These are phyloP conservation scores for Odontamblyopus lacepedii DNA, from an alignment of 2,797 vertebrate species.

Conservation along the genomic window DNA sequence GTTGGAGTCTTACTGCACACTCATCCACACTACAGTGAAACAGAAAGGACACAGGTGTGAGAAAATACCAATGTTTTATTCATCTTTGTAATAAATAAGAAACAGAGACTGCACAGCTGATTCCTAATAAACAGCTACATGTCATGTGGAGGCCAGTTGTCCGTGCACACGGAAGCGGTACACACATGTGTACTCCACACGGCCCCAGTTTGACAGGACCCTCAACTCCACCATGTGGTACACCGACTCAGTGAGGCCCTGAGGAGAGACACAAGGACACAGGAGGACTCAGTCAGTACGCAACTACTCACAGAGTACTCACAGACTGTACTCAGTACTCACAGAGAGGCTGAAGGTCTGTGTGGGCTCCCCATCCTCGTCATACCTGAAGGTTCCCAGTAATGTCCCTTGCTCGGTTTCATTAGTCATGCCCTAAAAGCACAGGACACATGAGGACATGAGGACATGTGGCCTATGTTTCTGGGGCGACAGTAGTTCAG, in stretches of 20 bases:
- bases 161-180: constrained; percentile 94
- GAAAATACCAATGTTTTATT: constrained; percentile 6
- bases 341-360: constrained; percentile 89
- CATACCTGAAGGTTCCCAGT: constrained; percentile 85
- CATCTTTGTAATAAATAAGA: constrained; percentile 3
- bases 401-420: constrained; percentile 83
- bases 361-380: constrained; percentile 82
- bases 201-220: constrained; percentile 91
- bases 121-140: background rate
- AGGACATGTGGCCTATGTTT: too few species aligned
- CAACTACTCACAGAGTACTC: background rate
- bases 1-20: too few species aligned
- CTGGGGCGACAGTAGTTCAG: too few species aligned
- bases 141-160: constrained; percentile 50
- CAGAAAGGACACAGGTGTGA: background rate
- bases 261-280: constrained; percentile 21
- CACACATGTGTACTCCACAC: constrained; percentile 90
- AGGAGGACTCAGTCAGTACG: background rate
- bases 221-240: constrained; percentile 84
- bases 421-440: constrained; percentile 82
- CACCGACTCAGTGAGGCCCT: constrained; percentile 64
- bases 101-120: background rate
- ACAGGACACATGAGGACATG: background rate
- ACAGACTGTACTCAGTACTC: constrained; percentile 38
- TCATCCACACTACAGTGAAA: too few species aligned